These are phyloP conservation scores for Cinara cedri DNA, from an alignment of 2,888 invertebrate genomes.

Conservation along the genomic window DNA sequence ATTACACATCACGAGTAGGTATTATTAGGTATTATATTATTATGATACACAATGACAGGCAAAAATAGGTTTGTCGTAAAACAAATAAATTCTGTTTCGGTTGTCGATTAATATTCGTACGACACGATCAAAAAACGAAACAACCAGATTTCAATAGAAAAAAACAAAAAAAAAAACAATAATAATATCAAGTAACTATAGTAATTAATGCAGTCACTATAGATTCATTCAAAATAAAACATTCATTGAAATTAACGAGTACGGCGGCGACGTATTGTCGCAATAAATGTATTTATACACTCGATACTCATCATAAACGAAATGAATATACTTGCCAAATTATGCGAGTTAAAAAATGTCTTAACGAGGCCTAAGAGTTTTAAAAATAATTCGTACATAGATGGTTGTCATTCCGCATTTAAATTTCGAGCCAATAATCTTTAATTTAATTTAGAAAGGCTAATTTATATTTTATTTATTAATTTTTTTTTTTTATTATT, in stretches of 20 bases:
- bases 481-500: too few species aligned
- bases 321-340: conserved; percentile 52
- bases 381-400: conserved; percentile 53
- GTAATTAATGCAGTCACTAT: too few species aligned
- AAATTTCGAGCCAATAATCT: conserved; percentile 19
- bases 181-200: too few species aligned
- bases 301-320: conserved; percentile 31
- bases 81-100: too few species aligned
- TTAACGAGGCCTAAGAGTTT: conserved; percentile 35
- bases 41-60: neutral
- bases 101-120: neutral
- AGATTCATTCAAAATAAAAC: too few species aligned
- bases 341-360: conserved; percentile 33
- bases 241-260: conserved; percentile 10
- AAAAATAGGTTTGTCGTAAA: neutral
- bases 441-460: conserved; percentile 4
- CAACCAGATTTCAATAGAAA: neutral
- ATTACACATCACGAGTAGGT: neutral
- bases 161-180: neutral
- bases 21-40: neutral
- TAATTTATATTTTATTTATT: too few species aligned
- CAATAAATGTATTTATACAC: conserved; percentile 32
- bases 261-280: conserved; percentile 4
- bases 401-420: conserved; percentile 50
- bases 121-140: neutral